Evolutionary conservation across 2,797 vertebrate genomes (phyloP).

Genomic region (Smutsia temminckii): DNA sequence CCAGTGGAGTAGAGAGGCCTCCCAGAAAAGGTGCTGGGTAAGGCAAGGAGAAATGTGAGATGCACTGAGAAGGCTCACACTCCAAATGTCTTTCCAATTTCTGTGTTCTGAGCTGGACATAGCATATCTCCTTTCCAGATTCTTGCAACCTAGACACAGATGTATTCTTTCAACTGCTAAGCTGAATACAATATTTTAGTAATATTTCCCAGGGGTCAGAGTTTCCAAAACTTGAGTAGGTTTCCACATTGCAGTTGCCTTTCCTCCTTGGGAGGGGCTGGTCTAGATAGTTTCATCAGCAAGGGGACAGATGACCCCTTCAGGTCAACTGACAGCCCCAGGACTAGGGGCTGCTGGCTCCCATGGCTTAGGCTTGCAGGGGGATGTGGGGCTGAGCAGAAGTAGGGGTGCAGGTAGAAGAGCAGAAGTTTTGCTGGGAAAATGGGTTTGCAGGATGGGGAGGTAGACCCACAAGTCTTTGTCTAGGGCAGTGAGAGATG

Average conservation of each 20-base stretch:
- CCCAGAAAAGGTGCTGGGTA: no score
- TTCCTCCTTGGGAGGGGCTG: not conserved
- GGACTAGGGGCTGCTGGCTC: not conserved
- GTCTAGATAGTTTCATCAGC: not conserved
- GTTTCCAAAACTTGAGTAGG: not conserved
- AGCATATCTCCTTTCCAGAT: not conserved
- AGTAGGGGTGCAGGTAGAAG: fast-evolving
- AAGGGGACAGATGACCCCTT: not conserved
- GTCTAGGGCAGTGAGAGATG: not conserved
- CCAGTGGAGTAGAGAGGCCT: fast-evolving
- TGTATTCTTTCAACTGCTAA: not conserved
- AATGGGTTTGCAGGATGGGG: not conserved
- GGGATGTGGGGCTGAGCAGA: not conserved
- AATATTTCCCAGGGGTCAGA: not conserved
- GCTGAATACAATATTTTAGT: not conserved
- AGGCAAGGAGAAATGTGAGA: not conserved
- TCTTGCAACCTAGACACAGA: not conserved
- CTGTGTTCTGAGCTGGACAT: not conserved
- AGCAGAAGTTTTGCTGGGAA: not conserved
- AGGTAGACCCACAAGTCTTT: not conserved
- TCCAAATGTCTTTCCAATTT: not conserved
- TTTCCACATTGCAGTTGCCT: not conserved
- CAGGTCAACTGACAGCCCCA: not conserved
- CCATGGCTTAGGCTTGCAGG: not conserved
- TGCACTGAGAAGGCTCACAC: not conserved